Percentiles rank a stretch among this genome's conserved stretches.
Evolutionary conservation across 1,140 invertebrate species (phyloP).

Genomic region (Aporrectodea caliginosa): DNA sequence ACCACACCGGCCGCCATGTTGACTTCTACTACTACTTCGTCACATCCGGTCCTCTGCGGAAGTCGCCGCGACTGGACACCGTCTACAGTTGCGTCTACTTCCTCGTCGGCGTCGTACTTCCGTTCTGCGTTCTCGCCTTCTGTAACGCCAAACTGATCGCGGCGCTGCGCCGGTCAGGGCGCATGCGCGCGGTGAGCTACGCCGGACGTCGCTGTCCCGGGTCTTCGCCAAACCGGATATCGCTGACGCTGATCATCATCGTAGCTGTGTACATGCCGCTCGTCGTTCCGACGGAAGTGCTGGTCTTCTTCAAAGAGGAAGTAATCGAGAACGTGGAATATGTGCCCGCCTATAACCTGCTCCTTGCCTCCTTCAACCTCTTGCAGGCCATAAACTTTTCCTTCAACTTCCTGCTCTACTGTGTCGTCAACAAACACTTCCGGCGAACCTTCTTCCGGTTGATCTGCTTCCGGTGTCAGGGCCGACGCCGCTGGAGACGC

Average conservation of each 20-base stretch:
- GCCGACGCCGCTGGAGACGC: no score
- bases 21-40: not conserved
- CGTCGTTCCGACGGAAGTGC: not conserved
- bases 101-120: not conserved
- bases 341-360: not conserved
- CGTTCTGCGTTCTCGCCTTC: not conserved
- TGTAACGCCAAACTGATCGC: not conserved
- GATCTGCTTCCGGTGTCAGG: not conserved
- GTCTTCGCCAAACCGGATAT: not conserved
- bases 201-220: constrained; percentile 5
- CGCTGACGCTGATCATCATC: not conserved
- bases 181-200: constrained; percentile 35
- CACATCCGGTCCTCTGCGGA: not conserved
- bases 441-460: not conserved
- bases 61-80: not conserved
- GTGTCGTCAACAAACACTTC: not conserved
- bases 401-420: not conserved
- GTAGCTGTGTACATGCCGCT: not conserved
- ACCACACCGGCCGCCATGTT: not conserved
- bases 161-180: constrained; percentile 44
- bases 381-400: not conserved
- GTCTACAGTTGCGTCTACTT: not conserved
- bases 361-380: not conserved
- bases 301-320: not conserved
- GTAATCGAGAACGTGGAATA: not conserved